phyloP scores from a whole-genome alignment of 2,113 vertebrate species.

The Sisor rabdophorus region DNA sequence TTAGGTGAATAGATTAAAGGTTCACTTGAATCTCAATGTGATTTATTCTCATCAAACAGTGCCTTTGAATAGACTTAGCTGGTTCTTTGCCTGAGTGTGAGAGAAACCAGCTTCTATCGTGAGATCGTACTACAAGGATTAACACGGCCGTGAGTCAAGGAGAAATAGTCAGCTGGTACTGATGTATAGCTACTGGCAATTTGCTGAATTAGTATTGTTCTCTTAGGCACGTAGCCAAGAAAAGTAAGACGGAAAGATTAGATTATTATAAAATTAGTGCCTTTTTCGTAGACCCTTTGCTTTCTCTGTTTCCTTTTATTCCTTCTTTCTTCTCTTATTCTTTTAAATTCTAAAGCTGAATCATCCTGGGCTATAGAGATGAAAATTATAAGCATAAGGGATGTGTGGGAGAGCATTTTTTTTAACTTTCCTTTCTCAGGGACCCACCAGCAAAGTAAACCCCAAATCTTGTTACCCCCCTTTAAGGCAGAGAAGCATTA shows the following conservation, averaged over 20 bases:
- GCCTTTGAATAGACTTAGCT: slow-evolving; percentile 13
- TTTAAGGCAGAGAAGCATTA: slow-evolving; percentile 61
- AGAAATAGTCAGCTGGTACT: slow-evolving; percentile 6
- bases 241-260: slow-evolving; percentile 13
- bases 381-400: slow-evolving; percentile 9
- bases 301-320: slow-evolving; percentile 45
- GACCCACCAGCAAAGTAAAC: slow-evolving; percentile 69
- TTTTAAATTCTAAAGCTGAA: slow-evolving; percentile 15
- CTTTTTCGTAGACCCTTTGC: slow-evolving; percentile 20
- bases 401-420: slow-evolving; percentile 20
- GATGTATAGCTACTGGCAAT: slow-evolving; percentile 13
- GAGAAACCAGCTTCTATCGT: slow-evolving; percentile 46
- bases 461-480: slow-evolving; percentile 74
- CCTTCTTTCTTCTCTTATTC: slow-evolving; percentile 46
- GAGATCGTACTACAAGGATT: slow-evolving; percentile 57
- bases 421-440: slow-evolving; percentile 51
- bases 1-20: slow-evolving; percentile 13
- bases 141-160: not conserved
- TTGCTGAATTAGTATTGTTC: slow-evolving; percentile 22
- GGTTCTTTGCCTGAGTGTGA: not conserved
- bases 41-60: slow-evolving; percentile 24
- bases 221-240: not conserved
- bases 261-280: slow-evolving; percentile 9
- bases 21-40: slow-evolving; percentile 13
- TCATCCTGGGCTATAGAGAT: not conserved